Conservation (phyloP, 2,888 invertebrate genomes). For the Scrobipalpa costella region DNA sequence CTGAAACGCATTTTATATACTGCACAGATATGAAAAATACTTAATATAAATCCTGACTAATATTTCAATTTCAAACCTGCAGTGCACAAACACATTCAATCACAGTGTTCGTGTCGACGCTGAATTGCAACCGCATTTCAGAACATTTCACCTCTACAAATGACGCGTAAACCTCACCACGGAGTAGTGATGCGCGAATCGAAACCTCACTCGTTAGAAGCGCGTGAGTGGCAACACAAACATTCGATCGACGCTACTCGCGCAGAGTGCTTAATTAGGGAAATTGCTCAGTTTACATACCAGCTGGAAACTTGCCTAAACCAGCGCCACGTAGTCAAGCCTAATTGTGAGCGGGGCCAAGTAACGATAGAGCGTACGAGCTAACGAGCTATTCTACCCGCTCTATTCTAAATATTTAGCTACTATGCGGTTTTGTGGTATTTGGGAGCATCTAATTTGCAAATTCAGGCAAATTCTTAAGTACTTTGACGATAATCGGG, state of each 20-base stretch:
- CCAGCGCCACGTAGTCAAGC: slow-evolving; percentile 38
- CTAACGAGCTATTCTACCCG: slow-evolving; percentile 24
- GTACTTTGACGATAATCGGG: not conserved
- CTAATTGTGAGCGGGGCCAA: slow-evolving; percentile 29
- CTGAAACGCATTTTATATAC: not conserved
- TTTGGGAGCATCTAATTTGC: slow-evolving; percentile 15
- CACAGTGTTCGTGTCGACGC: not conserved
- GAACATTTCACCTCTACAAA: slow-evolving; percentile 13
- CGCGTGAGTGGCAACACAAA: slow-evolving; percentile 52
- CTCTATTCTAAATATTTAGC: slow-evolving; percentile 23
- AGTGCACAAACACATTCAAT: not conserved
- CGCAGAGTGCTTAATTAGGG: slow-evolving; percentile 68
- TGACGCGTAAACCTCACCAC: slow-evolving; percentile 10
- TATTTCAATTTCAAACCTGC: not conserved
- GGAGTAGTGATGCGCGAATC: slow-evolving; percentile 28
- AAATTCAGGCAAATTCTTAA: slow-evolving; percentile 2
- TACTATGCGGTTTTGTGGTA: not conserved
- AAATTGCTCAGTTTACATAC: slow-evolving; percentile 68
- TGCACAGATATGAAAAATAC: not conserved
- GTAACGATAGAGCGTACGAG: slow-evolving; percentile 23
- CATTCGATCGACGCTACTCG: slow-evolving; percentile 49
- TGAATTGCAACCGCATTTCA: slow-evolving; percentile 4
- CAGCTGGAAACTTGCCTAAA: slow-evolving; percentile 60
- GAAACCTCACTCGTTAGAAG: slow-evolving; percentile 51
- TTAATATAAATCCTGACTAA: not conserved